Conservation (phyloP, 2,888 invertebrate genomes). For the Synanthedon vespiformis region DNA sequence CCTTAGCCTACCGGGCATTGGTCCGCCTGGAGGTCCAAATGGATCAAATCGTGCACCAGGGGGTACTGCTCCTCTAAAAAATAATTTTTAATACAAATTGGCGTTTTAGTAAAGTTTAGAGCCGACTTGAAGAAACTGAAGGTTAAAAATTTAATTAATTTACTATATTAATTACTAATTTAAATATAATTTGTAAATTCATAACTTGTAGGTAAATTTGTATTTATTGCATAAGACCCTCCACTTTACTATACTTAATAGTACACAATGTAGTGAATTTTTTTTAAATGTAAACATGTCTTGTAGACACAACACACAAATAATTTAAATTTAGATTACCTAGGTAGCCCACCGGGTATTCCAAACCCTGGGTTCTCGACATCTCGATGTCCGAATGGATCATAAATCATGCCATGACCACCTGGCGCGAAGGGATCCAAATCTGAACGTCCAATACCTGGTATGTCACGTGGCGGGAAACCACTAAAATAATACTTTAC, state of each 20-base stretch:
- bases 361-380: constrained; percentile 64
- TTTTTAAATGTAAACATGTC: too few relatives aligned
- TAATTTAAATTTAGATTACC: constrained; percentile 29
- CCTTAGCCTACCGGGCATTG: constrained; percentile 45
- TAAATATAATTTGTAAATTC: too few relatives aligned
- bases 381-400: constrained; percentile 70
- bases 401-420: constrained; percentile 82
- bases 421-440: constrained; percentile 78
- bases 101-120: background rate
- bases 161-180: too few relatives aligned
- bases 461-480: constrained; percentile 36
- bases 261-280: too few relatives aligned
- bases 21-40: constrained; percentile 75
- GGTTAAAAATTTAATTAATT: background rate
- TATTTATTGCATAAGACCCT: too few relatives aligned
- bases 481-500: constrained; percentile 27
- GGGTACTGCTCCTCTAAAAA: constrained; percentile 70
- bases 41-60: constrained; percentile 90
- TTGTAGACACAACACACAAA: too few relatives aligned
- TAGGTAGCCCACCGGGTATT: constrained; percentile 70
- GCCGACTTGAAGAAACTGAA: background rate
- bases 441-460: constrained; percentile 78
- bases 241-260: too few relatives aligned
- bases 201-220: too few relatives aligned
- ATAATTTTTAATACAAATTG: background rate